These are phyloP conservation scores for Trichogramma dendrolimi DNA, from an alignment of 2,888 invertebrate species.

Conservation along the genomic window DNA sequence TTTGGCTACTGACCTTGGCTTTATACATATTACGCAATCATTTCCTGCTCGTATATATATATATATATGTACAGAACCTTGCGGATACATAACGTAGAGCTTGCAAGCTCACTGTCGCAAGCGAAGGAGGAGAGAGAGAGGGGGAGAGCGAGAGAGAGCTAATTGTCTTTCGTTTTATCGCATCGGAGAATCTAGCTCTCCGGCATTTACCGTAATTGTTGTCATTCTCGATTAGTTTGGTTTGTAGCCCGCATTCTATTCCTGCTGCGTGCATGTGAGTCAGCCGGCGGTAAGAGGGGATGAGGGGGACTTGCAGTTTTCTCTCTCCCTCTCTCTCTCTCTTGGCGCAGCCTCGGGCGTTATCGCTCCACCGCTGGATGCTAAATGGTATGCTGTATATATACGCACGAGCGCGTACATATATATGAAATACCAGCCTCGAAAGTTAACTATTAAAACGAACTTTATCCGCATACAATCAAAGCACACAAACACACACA, in stretches of 20 bases:
- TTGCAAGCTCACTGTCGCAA: too few relatives aligned
- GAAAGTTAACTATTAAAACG: too few relatives aligned
- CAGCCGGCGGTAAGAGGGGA: not conserved
- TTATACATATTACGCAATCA: too few relatives aligned
- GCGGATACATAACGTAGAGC: too few relatives aligned
- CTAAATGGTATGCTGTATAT: too few relatives aligned
- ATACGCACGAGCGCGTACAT: too few relatives aligned
- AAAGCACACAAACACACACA: too few relatives aligned
- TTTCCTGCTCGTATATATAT: not conserved
- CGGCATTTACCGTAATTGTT: too few relatives aligned
- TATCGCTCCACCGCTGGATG: too few relatives aligned
- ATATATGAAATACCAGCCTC: too few relatives aligned
- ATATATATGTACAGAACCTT: not conserved
- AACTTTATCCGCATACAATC: too few relatives aligned
- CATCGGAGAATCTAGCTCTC: too few relatives aligned
- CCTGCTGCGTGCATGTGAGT: not conserved
- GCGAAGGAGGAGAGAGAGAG: conserved; percentile 13
- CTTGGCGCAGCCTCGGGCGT: not conserved
- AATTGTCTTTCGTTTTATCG: not conserved
- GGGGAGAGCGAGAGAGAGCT: conserved; percentile 18
- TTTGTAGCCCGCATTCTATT: conserved; percentile 21
- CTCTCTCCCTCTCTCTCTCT: not conserved
- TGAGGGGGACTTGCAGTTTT: not conserved
- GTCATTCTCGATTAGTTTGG: conserved; percentile 39
- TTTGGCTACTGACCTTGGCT: not conserved